Evolutionary conservation across 2,888 invertebrate genomes (phyloP).

Genomic region (Drosophila phalerata): DNA sequence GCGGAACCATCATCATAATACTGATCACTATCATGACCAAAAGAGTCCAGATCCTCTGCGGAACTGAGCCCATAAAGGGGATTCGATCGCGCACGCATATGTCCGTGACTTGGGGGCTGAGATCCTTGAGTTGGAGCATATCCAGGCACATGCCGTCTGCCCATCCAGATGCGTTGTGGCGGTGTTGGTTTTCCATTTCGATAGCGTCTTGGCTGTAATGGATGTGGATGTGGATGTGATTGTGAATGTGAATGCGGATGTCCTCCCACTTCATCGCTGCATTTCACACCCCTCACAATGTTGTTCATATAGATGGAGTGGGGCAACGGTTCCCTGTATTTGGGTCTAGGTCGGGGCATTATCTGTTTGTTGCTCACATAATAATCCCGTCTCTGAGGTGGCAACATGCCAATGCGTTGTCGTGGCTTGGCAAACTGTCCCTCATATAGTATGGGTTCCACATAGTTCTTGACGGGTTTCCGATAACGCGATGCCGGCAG

Average conservation of each 20-base stretch:
- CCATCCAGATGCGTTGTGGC: conserved; percentile 31
- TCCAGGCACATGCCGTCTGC: conserved; percentile 2
- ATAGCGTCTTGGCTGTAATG: conserved; percentile 19
- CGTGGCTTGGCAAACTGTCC: conserved; percentile 62
- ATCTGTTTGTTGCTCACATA: conserved; percentile 70
- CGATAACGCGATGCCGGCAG: conserved; percentile 33
- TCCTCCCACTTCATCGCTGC: conserved; percentile 52
- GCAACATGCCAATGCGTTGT: conserved; percentile 43
- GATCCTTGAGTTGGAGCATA: conserved; percentile 5
- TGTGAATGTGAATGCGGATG: background rate
- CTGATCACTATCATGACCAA: conserved; percentile 39
- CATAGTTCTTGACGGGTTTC: conserved; percentile 68
- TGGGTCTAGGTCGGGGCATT: conserved; percentile 62
- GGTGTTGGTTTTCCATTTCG: background rate
- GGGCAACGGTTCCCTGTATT: conserved; percentile 50
- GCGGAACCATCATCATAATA: conserved; percentile 47
- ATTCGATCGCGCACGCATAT: background rate
- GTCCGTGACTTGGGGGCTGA: background rate
- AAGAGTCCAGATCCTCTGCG: conserved; percentile 42
- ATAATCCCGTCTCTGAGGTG: conserved; percentile 50
- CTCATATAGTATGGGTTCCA: conserved; percentile 71
- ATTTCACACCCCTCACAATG: conserved; percentile 66
- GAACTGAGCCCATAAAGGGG: conserved; percentile 28
- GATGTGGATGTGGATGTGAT: background rate
- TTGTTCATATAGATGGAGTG: conserved; percentile 73